Percentiles rank a stretch among this genome's conserved stretches.
Conservation (phyloP, 2,888 invertebrate species). For the Eremobia ochroleuca region DNA sequence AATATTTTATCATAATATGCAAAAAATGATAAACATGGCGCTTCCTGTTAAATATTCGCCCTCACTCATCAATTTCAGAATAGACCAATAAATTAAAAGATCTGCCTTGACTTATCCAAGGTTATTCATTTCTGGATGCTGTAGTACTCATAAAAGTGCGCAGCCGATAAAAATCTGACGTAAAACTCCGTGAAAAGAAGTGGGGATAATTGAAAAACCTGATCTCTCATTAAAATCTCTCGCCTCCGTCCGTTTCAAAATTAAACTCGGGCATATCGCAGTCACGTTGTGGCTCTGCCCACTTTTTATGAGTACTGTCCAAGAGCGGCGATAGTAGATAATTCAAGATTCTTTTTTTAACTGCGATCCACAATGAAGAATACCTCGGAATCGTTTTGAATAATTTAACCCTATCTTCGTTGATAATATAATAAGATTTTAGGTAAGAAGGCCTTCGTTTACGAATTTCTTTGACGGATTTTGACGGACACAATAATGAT, state of each 20-base stretch:
- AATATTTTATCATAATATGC: constrained; percentile 48
- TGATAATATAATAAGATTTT: constrained; percentile 48
- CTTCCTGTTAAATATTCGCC: constrained; percentile 38
- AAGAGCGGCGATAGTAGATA: constrained; percentile 67
- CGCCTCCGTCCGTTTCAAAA: constrained; percentile 85
- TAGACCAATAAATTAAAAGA: constrained; percentile 62
- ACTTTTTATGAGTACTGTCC: constrained; percentile 80
- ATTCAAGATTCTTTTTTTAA: constrained; percentile 60
- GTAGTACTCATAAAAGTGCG: constrained; percentile 74
- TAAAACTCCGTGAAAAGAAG: constrained; percentile 84
- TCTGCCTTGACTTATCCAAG: constrained; percentile 63
- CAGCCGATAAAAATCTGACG: constrained; percentile 80
- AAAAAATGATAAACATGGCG: constrained; percentile 34
- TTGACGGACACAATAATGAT: constrained; percentile 11
- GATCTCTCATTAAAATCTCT: constrained; percentile 90
- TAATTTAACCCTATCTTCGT: constrained; percentile 52
- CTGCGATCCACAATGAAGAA: constrained; percentile 55
- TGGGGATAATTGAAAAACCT: constrained; percentile 89
- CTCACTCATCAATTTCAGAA: constrained; percentile 58
- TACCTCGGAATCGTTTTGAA: constrained; percentile 48
- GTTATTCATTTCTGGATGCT: constrained; percentile 62
- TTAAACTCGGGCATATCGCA: constrained; percentile 87
- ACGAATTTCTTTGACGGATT: constrained; percentile 15
- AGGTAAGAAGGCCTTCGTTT: constrained; percentile 2
- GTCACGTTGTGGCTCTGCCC: constrained; percentile 82